phyloP scores from a whole-genome alignment of 2,888 invertebrate genomes.

The Cataglyphis albicans region DNA sequence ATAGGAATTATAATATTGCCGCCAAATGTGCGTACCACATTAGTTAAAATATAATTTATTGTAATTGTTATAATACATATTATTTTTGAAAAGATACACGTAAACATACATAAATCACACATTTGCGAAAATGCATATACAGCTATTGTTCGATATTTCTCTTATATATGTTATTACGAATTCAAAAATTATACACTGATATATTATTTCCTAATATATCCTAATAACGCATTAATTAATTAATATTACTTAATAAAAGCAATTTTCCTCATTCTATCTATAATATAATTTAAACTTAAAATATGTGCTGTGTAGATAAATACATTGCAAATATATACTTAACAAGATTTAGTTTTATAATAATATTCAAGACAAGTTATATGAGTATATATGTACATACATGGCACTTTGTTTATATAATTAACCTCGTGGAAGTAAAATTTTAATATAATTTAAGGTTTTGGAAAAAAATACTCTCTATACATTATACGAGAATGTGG shows the following conservation, averaged over 20 bases:
- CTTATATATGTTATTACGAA: neutral
- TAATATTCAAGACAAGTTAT: neutral
- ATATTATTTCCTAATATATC: neutral
- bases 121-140: constrained; percentile 1
- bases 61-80: constrained; percentile 1
- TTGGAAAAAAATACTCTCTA: neutral
- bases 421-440: neutral
- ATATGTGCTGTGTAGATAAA: neutral
- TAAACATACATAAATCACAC: neutral
- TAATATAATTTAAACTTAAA: neutral
- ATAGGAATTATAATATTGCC: constrained; percentile 1
- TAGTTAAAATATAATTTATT: constrained; percentile 45
- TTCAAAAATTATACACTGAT: constrained; percentile 1
- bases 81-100: neutral
- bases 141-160: neutral
- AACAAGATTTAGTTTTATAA: constrained; percentile 13
- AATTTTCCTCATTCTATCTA: neutral
- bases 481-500: neutral
- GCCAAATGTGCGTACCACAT: neutral
- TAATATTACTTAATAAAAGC: neutral
- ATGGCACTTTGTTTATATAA: neutral
- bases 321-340: neutral
- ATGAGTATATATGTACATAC: too few relatives aligned
- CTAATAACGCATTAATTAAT: neutral
- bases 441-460: neutral